Conservation (phyloP, 2,888 invertebrate species). For the Anthophora plumipes region DNA sequence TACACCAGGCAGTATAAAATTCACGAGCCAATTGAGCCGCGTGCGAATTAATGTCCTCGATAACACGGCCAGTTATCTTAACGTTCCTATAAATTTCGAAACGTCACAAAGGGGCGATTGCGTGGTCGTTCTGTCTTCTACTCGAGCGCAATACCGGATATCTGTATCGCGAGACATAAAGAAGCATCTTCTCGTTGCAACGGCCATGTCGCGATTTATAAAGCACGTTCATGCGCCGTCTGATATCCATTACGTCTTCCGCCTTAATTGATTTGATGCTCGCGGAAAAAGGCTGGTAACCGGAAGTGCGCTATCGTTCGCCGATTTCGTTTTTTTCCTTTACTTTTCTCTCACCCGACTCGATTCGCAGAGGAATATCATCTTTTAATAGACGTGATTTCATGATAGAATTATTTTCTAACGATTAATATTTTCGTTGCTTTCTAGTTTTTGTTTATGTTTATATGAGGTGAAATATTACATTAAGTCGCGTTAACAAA, state of each 20-base stretch:
- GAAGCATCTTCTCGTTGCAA: conserved; percentile 28
- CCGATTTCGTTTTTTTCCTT: neutral
- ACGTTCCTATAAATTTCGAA: conserved; percentile 45
- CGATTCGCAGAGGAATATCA: neutral
- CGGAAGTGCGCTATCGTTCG: conserved; percentile 19
- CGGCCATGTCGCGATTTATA: conserved; percentile 23
- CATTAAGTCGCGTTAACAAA: no score
- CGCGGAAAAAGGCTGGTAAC: neutral
- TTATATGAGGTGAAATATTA: no score
- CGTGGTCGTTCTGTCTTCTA: conserved; percentile 17
- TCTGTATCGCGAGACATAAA: conserved; percentile 45
- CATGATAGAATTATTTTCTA: no score
- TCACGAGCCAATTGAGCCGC: conserved; percentile 35
- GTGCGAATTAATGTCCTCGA: conserved; percentile 46
- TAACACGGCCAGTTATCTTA: conserved; percentile 44
- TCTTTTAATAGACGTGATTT: neutral
- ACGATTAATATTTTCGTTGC: no score
- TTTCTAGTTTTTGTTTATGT: no score
- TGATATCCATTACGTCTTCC: conserved; percentile 25
- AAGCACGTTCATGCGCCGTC: conserved; percentile 3
- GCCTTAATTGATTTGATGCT: conserved; percentile 44
- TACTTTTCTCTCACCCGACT: neutral
- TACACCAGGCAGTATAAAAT: conserved; percentile 14
- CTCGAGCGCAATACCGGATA: conserved; percentile 34
- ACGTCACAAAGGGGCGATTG: conserved; percentile 36